Evolutionary conservation across 2,888 invertebrate species (phyloP).

Genomic region (Drosophila borealis): DNA sequence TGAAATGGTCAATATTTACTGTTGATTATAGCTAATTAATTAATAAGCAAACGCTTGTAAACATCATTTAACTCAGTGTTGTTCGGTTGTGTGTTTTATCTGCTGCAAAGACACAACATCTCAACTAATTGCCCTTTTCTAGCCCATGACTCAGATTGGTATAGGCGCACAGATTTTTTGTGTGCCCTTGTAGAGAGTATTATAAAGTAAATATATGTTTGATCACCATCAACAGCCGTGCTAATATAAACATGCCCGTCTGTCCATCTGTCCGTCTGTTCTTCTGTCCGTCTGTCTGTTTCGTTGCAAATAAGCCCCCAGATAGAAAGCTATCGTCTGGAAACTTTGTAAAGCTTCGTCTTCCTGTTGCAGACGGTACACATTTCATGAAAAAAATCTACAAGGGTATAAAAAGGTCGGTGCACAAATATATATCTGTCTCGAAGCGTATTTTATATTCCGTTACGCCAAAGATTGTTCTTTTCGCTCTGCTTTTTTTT

Average conservation of each 20-base stretch:
- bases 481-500: not conserved
- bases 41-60: conserved; percentile 72
- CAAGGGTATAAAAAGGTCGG: too few species aligned
- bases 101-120: conserved; percentile 4
- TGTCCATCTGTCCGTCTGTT: too few species aligned
- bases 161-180: not conserved
- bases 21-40: conserved; percentile 74
- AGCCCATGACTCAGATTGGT: not conserved
- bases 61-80: conserved; percentile 47
- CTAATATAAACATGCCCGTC: too few species aligned
- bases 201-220: too few species aligned
- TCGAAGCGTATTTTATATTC: not conserved
- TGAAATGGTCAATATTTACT: conserved; percentile 59
- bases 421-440: not conserved
- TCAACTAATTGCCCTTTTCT: conserved; percentile 16
- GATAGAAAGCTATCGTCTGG: too few species aligned
- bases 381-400: too few species aligned
- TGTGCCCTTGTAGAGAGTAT: too few species aligned
- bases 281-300: not conserved
- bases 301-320: not conserved
- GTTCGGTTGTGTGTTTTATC: not conserved
- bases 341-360: too few species aligned
- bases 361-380: too few species aligned
- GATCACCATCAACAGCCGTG: too few species aligned
- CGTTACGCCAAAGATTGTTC: not conserved